Conservation (phyloP, 2,797 vertebrate genomes). For the Acestrorhynchus altus region DNA sequence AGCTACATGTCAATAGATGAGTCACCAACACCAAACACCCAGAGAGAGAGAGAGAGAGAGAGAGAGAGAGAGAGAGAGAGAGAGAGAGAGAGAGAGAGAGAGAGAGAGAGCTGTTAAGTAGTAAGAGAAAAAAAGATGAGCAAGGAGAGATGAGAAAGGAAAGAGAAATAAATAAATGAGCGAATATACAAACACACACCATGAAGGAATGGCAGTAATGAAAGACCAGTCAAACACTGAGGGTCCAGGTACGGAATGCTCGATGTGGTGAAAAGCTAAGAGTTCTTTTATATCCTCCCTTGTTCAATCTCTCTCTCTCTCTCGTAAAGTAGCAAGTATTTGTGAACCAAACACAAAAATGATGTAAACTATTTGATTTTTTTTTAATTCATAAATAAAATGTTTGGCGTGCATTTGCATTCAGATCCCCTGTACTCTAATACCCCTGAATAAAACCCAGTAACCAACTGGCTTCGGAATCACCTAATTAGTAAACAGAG, state of each 20-base stretch:
- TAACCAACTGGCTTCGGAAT: too few relatives aligned
- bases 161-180: constrained; percentile 21
- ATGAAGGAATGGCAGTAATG: constrained; percentile 10
- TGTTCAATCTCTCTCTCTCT: background rate
- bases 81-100: constrained; percentile 27
- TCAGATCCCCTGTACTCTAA: too few relatives aligned
- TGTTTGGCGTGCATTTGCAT: too few relatives aligned
- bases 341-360: too few relatives aligned
- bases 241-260: constrained; percentile 6
- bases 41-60: constrained; percentile 32
- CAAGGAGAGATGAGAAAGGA: constrained; percentile 1
- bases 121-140: constrained; percentile 12
- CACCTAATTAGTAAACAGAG: too few relatives aligned
- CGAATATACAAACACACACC: background rate
- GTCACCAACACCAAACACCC: constrained; percentile 51
- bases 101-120: background rate
- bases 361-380: too few relatives aligned
- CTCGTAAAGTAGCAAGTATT: too few relatives aligned
- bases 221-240: constrained; percentile 19
- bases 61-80: constrained; percentile 15
- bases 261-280: background rate
- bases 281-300: background rate
- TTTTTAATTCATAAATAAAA: too few relatives aligned
- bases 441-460: too few relatives aligned
- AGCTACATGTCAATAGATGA: constrained; percentile 58